Conservation (phyloP, 2,113 vertebrate genomes). For the Dermatemys mawii region DNA sequence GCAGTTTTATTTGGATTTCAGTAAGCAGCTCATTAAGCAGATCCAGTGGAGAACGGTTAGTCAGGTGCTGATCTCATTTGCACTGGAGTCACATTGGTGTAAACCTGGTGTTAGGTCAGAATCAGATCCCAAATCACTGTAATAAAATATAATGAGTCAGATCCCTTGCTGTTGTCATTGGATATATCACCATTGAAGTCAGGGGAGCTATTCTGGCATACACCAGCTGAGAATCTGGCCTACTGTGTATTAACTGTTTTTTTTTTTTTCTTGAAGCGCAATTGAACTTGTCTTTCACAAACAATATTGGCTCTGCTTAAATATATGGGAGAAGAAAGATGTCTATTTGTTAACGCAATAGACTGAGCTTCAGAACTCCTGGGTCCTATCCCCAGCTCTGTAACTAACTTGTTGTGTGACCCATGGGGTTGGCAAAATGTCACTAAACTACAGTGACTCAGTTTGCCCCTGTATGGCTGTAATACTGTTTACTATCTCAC, state of each 20-base stretch:
- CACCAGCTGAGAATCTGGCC: background rate
- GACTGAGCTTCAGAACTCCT: background rate
- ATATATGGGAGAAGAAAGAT: background rate
- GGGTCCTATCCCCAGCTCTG: rapidly evolving
- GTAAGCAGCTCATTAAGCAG: background rate
- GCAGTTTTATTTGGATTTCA: background rate
- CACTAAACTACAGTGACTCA: slow-evolving; percentile 31
- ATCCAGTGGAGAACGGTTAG: background rate
- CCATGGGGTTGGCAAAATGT: background rate
- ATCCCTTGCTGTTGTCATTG: background rate
- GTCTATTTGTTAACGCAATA: background rate
- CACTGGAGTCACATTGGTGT: rapidly evolving
- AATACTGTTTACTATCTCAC: slow-evolving; percentile 49
- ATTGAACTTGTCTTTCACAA: background rate
- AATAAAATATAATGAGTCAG: background rate
- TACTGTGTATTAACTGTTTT: rapidly evolving
- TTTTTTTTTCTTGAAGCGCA: background rate
- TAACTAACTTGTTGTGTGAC: background rate
- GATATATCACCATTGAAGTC: background rate
- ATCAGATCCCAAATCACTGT: rapidly evolving
- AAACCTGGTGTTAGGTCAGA: background rate
- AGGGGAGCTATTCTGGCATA: background rate
- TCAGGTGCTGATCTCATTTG: background rate
- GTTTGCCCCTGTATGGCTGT: slow-evolving; percentile 34
- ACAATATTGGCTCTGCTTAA: background rate